These are phyloP conservation scores for Drosophila sp. DNA, from an alignment of 1,140 invertebrate genomes.

Conservation along the genomic window DNA sequence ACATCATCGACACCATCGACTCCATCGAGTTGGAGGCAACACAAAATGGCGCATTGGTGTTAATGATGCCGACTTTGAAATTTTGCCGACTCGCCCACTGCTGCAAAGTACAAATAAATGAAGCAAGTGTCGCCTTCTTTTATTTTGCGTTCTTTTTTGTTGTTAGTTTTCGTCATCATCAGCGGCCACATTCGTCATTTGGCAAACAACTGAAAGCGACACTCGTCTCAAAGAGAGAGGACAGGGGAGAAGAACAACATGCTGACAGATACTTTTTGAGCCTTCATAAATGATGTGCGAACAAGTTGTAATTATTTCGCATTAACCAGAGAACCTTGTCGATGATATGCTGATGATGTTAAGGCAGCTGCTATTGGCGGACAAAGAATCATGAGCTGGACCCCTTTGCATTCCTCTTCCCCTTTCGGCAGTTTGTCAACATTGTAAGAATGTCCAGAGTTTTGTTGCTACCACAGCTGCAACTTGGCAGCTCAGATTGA, in stretches of 20 bases:
- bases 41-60: slow-evolving; percentile 77
- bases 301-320: slow-evolving; percentile 81
- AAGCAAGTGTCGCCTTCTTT: slow-evolving; percentile 66
- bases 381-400: not conserved
- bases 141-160: not conserved
- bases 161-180: slow-evolving; percentile 67
- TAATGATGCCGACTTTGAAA: slow-evolving; percentile 82
- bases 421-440: slow-evolving; percentile 38
- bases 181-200: slow-evolving; percentile 70
- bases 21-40: slow-evolving; percentile 36
- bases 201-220: slow-evolving; percentile 72
- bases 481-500: slow-evolving; percentile 9
- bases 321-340: slow-evolving; percentile 56
- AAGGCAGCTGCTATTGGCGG: slow-evolving; percentile 19
- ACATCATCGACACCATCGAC: slow-evolving; percentile 22
- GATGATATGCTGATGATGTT: slow-evolving; percentile 49
- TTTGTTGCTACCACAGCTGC: slow-evolving; percentile 2
- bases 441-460: slow-evolving; percentile 26
- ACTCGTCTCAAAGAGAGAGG: not conserved
- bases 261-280: slow-evolving; percentile 68
- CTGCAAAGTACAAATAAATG: slow-evolving; percentile 63
- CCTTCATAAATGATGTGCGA: slow-evolving; percentile 72
- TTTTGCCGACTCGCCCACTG: slow-evolving; percentile 76
- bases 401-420: not conserved
- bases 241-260: slow-evolving; percentile 16